These are phyloP conservation scores for Meteorus sp. DNA, from an alignment of 1,140 invertebrate genomes.

Conservation along the genomic window DNA sequence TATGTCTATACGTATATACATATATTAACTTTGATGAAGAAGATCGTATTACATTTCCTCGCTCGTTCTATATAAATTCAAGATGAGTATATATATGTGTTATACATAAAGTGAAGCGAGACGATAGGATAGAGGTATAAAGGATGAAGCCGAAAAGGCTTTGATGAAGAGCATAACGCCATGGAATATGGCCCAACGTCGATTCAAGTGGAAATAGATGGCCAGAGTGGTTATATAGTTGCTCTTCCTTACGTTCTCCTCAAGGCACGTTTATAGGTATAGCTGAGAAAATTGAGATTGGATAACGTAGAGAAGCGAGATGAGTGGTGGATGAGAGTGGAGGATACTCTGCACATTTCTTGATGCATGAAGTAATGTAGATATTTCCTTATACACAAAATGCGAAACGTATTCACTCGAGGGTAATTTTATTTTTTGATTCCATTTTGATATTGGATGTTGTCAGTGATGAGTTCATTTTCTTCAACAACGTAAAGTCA, in stretches of 20 bases:
- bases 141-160: neutral
- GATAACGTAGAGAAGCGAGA: conserved; percentile 20
- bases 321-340: conserved; percentile 3
- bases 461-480: no score
- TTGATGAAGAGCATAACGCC: conserved; percentile 27
- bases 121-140: neutral
- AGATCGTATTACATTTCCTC: no score
- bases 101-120: neutral
- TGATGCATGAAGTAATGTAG: conserved; percentile 4
- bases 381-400: no score
- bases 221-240: neutral
- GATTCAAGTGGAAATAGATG: conserved; percentile 24
- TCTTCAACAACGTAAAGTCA: no score
- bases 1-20: no score
- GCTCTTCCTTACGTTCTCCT: no score
- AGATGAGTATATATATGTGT: no score
- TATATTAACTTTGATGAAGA: no score
- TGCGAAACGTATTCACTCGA: no score
- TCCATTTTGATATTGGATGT: no score
- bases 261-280: conserved; percentile 12
- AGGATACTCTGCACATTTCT: neutral
- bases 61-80: no score
- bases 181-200: conserved; percentile 15
- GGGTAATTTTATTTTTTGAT: no score
- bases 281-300: conserved; percentile 32